Evolutionary conservation across 2,113 vertebrate genomes (phyloP), one percentile per base, ranked within the genome.

Genomic region (Colius striatus): DNA sequence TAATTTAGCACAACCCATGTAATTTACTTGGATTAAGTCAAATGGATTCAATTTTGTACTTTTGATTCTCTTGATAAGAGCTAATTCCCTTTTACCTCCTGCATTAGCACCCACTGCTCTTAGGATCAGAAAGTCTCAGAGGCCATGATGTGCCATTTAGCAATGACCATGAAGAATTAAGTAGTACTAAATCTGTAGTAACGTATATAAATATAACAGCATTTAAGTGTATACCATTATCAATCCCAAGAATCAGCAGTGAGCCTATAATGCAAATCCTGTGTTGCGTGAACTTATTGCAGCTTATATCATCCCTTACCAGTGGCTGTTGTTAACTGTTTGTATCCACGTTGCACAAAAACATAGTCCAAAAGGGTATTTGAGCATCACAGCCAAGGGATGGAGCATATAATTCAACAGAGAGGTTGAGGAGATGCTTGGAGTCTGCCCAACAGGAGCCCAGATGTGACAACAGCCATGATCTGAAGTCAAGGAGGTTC

Each of bases 71-170:
- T 65, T 71, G 73, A 50, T 63, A 75, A 90, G 74, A 94, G 36
- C 51, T 84, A 43, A 72, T 84, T 81, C 19, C 50, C 41, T 89
- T 95, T 91, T 83, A 91, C 62, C 41, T 92, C 63, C 60, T 30
- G 20, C 32, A 11, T 77, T 65, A 89, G 27, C 60, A 12, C 10
- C 38, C 68, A 13, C 47, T 78, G 81, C 36, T 87, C 26, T 70
- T 54, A 76, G 45, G 36, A 75, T 68, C 45, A 78, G 48, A 60
- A 76, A 74, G 34, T 66, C 47, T 77, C 36, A 34, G 75, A 86
- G 36, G 53, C 53, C 27, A 34, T 16, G 50, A 81, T 27, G 29
- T 70, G 38, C 51, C 48, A 60, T 51, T 70, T 62, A 94, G 38
- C 32, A 61, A 43, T 20, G 21, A 41, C 48, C 57, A 68, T 30